Conservation (phyloP, 2,113 vertebrate genomes). For the Cariama cristata region DNA sequence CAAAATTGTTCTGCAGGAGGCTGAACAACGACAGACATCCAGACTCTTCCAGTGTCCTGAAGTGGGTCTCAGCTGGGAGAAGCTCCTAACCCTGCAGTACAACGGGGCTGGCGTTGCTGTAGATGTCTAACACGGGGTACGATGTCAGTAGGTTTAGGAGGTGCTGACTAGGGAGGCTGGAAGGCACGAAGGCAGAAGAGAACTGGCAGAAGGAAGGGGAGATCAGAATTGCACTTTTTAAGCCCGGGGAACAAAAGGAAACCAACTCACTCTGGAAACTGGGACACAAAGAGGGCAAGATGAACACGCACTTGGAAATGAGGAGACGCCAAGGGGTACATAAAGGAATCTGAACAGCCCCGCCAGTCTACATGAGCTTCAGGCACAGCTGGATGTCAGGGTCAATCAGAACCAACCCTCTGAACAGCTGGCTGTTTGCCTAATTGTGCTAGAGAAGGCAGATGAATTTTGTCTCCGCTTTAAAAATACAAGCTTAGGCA, state of each 20-base stretch:
- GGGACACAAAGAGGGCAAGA: background rate
- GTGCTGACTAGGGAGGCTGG: background rate
- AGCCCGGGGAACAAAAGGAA: background rate
- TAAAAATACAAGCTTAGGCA: background rate
- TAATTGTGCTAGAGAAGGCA: background rate
- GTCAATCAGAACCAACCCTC: background rate
- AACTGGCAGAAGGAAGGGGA: background rate
- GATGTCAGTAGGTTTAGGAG: background rate
- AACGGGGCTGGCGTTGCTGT: background rate
- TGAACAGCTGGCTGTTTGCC: background rate
- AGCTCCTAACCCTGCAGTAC: background rate
- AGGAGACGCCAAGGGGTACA: background rate
- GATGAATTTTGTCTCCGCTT: background rate
- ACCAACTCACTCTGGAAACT: background rate
- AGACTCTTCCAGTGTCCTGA: background rate
- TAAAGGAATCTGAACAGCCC: background rate
- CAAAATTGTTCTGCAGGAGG: background rate
- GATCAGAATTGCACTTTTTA: background rate
- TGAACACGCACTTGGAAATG: background rate
- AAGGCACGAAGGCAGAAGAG: background rate
- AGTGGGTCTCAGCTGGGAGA: background rate
- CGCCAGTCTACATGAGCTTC: background rate
- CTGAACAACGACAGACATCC: fast-evolving
- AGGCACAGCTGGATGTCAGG: background rate
- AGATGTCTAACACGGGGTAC: fast-evolving